Base-by-base conservation (phyloP, 2,888 invertebrate genomes). In the Lycophotia porphyrea region DNA sequence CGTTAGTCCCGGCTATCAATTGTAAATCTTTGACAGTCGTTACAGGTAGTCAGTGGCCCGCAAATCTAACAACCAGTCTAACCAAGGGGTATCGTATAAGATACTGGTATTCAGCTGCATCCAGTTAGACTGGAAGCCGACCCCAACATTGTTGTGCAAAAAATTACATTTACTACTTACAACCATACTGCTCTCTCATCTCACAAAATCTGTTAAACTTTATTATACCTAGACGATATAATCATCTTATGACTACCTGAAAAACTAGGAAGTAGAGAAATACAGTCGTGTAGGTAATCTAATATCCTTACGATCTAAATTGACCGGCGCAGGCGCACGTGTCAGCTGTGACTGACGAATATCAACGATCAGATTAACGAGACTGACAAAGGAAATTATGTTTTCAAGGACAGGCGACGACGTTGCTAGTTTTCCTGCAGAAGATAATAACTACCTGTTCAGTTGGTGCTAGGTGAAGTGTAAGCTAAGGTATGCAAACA, bases 311-410 rank as follows among this genome's bases (percentile, higher is more conserved):
- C 42, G 42, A 84, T 75, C 84, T 71, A 11, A 55, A 65, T 68
- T 65, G 44, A 49, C 36, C 21, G 42, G 42, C 74, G 52, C 39
- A 15, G 15, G 60, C 36, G 68, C 80, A 66, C 70, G 71, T 36
- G 68, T 69, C 49, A 61, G 44, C 58, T 84, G 70, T 64, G 67
- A 76, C 81, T 68, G 68, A 84, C 42, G 66, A 84, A 81, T 84
- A 84, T 71, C 67, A 80, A 84, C 65, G 84, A 81, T 69, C 68
- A 76, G 81, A 81, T 84, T 84, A 76, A 76, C 76, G 39, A 67
- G 13, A 65, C 52, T 66, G 65, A 84, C 76, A 76, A 73, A 81
- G 81, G 60, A 84, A 82, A 84, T 82, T 71, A 73, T 52, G 67
- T 76, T 34, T 11, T 65, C 82, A 84, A 84, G 82, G 81, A 69